Percentiles rank a stretch among this genome's conserved stretches.
phyloP scores from a whole-genome alignment of 2,113 vertebrate species.

The Megalops atlanticus region DNA sequence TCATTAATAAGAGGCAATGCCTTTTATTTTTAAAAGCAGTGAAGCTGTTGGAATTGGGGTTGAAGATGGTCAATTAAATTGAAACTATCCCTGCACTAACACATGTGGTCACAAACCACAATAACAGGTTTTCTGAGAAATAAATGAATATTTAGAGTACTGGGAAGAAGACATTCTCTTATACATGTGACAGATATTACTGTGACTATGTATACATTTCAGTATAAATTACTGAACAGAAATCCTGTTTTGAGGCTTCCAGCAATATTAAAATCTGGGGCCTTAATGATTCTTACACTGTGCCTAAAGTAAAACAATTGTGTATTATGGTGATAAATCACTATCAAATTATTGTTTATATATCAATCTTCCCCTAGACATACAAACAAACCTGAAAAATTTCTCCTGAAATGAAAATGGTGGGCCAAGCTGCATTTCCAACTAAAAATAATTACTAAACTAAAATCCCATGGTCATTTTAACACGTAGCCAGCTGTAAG shows the following conservation, averaged over 20 bases:
- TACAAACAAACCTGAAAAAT: too few species aligned
- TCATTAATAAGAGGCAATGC: neutral
- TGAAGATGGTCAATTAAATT: neutral
- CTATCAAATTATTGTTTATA: too few species aligned
- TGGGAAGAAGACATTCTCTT: neutral
- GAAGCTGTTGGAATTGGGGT: too few species aligned
- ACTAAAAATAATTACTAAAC: too few species aligned
- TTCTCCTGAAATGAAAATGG: too few species aligned
- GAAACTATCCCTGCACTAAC: neutral
- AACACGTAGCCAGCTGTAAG: neutral
- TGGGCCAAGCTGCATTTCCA: too few species aligned
- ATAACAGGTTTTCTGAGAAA: neutral
- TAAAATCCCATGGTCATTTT: neutral
- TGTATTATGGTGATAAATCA: neutral
- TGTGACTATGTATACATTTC: neutral
- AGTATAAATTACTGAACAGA: neutral
- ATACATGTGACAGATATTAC: neutral
- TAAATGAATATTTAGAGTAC: neutral
- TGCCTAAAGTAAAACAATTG: constrained; percentile 1
- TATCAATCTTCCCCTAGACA: neutral
- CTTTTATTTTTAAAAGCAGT: neutral
- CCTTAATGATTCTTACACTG: neutral
- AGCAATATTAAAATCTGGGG: neutral
- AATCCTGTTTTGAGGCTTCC: neutral
- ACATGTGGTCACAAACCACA: neutral